A percentile compares a stretch with the other conserved stretches of the same genome.
Evolutionary conservation across 2,888 invertebrate genomes (phyloP).

Genomic region (Eremobia ochroleuca): DNA sequence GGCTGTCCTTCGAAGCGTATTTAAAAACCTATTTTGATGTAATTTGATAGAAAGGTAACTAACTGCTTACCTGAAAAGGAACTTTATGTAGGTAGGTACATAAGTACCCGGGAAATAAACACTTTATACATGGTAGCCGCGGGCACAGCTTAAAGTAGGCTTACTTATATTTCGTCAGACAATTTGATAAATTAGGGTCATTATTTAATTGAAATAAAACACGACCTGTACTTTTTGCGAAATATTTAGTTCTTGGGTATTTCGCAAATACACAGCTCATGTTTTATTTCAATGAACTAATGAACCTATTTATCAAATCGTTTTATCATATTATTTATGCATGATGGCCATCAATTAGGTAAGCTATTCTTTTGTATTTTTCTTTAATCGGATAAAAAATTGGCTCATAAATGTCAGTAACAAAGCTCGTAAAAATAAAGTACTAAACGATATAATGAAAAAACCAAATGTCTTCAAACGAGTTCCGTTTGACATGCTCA

Average conservation of each 20-base stretch:
- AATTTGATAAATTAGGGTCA: slow-evolving; percentile 32
- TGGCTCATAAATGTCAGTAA: slow-evolving; percentile 14
- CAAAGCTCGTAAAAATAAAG: slow-evolving; percentile 26
- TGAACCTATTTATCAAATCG: slow-evolving; percentile 34
- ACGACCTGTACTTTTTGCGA: not conserved
- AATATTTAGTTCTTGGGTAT: no score
- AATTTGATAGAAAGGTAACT: not conserved
- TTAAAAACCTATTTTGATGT: not conserved
- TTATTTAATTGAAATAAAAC: slow-evolving; percentile 17
- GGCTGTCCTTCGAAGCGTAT: not conserved
- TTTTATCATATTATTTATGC: slow-evolving; percentile 18
- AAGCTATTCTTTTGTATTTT: slow-evolving; percentile 35
- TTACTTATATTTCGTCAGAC: not conserved
- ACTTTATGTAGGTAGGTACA: not conserved
- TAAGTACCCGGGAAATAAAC: slow-evolving; percentile 6
- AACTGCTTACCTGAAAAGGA: not conserved
- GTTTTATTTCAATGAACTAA: slow-evolving; percentile 22
- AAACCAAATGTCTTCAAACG: slow-evolving; percentile 24
- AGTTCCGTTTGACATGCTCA: slow-evolving; percentile 33
- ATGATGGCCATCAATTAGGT: not conserved
- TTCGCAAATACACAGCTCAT: not conserved
- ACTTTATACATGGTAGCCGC: not conserved
- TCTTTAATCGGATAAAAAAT: slow-evolving; percentile 1
- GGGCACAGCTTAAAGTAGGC: not conserved
- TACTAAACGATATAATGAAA: slow-evolving; percentile 20